Percentiles rank a stretch among this genome's conserved stretches.
Conservation (phyloP, 1,140 invertebrate species). For the Caenorhabditis briggsae region DNA sequence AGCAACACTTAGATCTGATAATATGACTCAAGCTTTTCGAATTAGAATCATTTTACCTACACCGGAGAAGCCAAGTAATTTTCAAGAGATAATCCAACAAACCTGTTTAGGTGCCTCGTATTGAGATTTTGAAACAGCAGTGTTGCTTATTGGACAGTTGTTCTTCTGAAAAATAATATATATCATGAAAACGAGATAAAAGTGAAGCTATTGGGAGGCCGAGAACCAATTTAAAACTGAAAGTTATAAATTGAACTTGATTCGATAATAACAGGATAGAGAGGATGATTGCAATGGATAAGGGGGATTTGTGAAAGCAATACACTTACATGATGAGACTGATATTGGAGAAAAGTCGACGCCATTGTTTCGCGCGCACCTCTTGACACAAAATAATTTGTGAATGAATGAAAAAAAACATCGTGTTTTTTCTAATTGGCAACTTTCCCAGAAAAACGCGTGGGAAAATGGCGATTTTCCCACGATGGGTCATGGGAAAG, state of each 20-base stretch:
- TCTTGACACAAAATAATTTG: neutral
- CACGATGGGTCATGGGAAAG: neutral
- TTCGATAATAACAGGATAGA: neutral
- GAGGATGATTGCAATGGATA: neutral
- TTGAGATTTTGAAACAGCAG: constrained; percentile 2
- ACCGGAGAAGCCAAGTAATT: no score
- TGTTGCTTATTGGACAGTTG: neutral
- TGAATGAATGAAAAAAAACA: neutral
- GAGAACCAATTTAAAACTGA: neutral
- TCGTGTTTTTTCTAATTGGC: neutral
- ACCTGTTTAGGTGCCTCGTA: constrained; percentile 10
- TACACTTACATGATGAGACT: neutral
- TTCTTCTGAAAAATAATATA: neutral
- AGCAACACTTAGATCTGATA: no score
- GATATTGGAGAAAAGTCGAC: neutral
- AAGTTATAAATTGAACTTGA: constrained; percentile 10
- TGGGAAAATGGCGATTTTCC: constrained; percentile 18
- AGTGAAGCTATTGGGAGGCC: neutral
- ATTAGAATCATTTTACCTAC: no score
- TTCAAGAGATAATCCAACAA: neutral
- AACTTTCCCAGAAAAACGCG: constrained; percentile 6
- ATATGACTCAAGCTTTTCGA: no score
- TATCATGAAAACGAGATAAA: neutral
- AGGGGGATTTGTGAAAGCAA: neutral
- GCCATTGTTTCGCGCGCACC: constrained; percentile 3